Evolutionary conservation across 2,797 vertebrate species (phyloP), one percentile per base, ranked within the genome.

Genomic region (Rousettus madagascariensis): DNA sequence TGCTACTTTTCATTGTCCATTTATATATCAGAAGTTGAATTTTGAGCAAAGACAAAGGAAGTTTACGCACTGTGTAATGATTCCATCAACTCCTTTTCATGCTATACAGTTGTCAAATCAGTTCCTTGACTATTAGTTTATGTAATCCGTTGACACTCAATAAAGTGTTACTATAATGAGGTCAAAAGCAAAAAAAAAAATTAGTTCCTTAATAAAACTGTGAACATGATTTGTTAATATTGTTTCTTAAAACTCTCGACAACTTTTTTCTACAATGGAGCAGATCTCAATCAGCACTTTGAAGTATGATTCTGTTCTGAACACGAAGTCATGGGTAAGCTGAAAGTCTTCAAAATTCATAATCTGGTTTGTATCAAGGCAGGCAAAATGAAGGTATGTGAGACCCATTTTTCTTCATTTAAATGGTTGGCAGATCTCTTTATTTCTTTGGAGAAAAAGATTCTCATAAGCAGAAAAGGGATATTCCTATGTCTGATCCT

Each of bases 11-110:
- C 30, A 55, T 78, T 89, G 49, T 65, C 15, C 43, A 61, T 74
- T 95, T 94, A 57, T 61, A 94, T 92, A 82, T 72, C 59, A 86
- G 36, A 95, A 92, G 51, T 53, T 84, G 41, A 91, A 43, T 79
- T 94, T 8, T 68, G 33, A 95, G 78, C 65, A 61, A 80, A 88
- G 65, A 92, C 59, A 69, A 95, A 92, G 53, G 63, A 85, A 30
- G 22, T 85, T 87, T 46, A 94, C 69, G 57, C 84, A 84, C 15
- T 20, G 24, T 28, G 53, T 66, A 36, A 93, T 17, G 63, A 41
- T 68, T 78, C 59, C 8, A 36, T 22, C 8, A 74, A 91, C 5
- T 68, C 26, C 20, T 86, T 68, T 78, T 86, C 22, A 69, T 17
- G n/a, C 0, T 12, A 10, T 8, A 41, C 4, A 24, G 10, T 65